Evolutionary conservation across 2,888 invertebrate species (phyloP).

Genomic region (Cabera pusaria): DNA sequence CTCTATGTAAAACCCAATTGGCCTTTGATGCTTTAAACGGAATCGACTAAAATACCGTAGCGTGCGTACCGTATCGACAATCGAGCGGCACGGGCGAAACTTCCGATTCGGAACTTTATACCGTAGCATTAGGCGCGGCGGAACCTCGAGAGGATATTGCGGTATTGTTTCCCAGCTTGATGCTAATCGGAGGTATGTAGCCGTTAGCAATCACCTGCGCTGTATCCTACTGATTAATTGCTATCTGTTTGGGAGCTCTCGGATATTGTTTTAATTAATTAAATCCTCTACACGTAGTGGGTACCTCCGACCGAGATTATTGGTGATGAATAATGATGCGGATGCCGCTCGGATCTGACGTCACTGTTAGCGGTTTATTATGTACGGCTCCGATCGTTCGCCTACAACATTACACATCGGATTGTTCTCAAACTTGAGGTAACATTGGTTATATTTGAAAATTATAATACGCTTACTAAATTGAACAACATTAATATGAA

Average conservation of each 20-base stretch:
- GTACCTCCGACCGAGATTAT: constrained; percentile 15
- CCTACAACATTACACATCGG: no score
- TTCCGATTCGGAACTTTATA: constrained; percentile 6
- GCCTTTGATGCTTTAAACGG: constrained; percentile 74
- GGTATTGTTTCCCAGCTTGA: constrained; percentile 42
- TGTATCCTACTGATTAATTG: constrained; percentile 74
- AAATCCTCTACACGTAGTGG: constrained; percentile 24
- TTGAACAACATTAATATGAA: no score
- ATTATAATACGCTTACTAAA: no score
- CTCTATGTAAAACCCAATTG: constrained; percentile 77
- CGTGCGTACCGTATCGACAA: constrained; percentile 40
- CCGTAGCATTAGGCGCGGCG: constrained; percentile 7
- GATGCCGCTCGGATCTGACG: constrained; percentile 3
- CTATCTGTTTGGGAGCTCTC: constrained; percentile 50
- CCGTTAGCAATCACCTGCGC: constrained; percentile 74
- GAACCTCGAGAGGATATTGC: constrained; percentile 15
- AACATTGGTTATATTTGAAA: no score
- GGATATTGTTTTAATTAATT: constrained; percentile 58
- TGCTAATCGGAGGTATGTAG: constrained; percentile 63
- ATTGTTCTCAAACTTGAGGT: no score
- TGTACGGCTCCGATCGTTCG: constrained; percentile 1
- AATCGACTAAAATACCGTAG: constrained; percentile 63
- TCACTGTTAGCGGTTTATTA: constrained; percentile 9
- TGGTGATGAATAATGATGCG: constrained; percentile 24
- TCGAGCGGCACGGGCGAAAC: constrained; percentile 16